These are phyloP conservation scores for Thomomys bottae DNA, from an alignment of 2,113 vertebrate species.

Conservation along the genomic window DNA sequence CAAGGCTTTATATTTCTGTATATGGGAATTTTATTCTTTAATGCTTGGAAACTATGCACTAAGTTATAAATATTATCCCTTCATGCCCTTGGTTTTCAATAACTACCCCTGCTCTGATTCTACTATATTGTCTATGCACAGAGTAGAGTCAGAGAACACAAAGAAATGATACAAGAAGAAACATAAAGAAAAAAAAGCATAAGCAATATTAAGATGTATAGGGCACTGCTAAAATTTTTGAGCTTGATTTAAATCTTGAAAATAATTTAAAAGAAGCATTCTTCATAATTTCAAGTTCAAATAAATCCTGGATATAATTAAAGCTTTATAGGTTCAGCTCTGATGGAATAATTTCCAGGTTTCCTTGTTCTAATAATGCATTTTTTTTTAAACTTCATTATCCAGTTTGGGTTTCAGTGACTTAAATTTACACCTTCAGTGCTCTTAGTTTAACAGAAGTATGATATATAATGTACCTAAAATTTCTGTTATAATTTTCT, in stretches of 20 bases:
- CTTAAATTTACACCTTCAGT: background rate
- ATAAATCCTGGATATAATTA: conserved; percentile 15
- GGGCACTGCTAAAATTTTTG: background rate
- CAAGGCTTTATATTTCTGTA: background rate
- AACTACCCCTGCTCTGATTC: background rate
- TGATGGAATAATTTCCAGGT: conserved; percentile 22
- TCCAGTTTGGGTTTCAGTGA: conserved; percentile 4
- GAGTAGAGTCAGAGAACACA: background rate
- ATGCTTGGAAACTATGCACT: background rate
- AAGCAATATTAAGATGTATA: background rate
- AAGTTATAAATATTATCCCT: background rate
- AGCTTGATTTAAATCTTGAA: conserved; percentile 40
- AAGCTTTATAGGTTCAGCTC: background rate
- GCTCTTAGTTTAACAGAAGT: conserved; percentile 25
- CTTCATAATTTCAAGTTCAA: conserved; percentile 24
- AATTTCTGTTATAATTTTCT: conserved; percentile 32
- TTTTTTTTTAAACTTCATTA: background rate
- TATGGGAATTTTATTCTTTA: background rate
- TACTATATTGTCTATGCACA: background rate
- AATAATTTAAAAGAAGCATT: conserved; percentile 24
- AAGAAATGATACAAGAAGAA: background rate
- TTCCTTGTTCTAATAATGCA: background rate
- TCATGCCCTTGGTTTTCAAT: background rate
- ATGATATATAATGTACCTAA: background rate
- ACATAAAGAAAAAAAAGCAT: background rate